Conservation (phyloP, 2,888 invertebrate species). For the Athalia cordata region DNA sequence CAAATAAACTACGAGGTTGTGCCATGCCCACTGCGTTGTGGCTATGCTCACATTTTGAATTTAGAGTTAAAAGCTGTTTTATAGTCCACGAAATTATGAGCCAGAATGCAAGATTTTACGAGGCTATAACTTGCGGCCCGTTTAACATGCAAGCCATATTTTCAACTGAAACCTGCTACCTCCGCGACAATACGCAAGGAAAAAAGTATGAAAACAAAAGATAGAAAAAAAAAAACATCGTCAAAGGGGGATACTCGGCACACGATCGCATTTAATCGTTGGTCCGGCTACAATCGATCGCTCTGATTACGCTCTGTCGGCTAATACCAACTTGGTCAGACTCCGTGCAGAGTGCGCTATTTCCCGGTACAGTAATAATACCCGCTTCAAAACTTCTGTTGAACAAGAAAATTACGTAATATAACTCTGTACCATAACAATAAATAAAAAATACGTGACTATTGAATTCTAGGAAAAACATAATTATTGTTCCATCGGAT, state of each 20-base stretch:
- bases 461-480: too few species aligned
- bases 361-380: not conserved
- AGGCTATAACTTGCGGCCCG: slow-evolving; percentile 54
- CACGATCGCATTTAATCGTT: not conserved
- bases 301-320: slow-evolving; percentile 29
- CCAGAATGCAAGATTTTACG: slow-evolving; percentile 53
- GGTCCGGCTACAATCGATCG: slow-evolving; percentile 15
- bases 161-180: slow-evolving; percentile 40
- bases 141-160: slow-evolving; percentile 54
- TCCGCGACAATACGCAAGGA: not conserved
- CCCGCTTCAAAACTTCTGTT: not conserved
- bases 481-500: too few species aligned
- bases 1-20: too few species aligned
- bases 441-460: too few species aligned
- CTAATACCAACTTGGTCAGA: slow-evolving; percentile 25
- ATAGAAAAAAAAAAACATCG: slow-evolving; percentile 12
- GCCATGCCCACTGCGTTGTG: not conserved
- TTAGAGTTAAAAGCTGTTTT: slow-evolving; percentile 52
- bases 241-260: not conserved
- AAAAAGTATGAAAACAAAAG: not conserved
- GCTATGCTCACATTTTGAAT: slow-evolving; percentile 44
- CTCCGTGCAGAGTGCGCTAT: slow-evolving; percentile 29
- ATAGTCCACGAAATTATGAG: slow-evolving; percentile 57
- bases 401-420: not conserved
- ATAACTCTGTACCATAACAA: not conserved